phyloP scores from a whole-genome alignment of 2,888 invertebrate genomes.

The Thymelicus lineola region DNA sequence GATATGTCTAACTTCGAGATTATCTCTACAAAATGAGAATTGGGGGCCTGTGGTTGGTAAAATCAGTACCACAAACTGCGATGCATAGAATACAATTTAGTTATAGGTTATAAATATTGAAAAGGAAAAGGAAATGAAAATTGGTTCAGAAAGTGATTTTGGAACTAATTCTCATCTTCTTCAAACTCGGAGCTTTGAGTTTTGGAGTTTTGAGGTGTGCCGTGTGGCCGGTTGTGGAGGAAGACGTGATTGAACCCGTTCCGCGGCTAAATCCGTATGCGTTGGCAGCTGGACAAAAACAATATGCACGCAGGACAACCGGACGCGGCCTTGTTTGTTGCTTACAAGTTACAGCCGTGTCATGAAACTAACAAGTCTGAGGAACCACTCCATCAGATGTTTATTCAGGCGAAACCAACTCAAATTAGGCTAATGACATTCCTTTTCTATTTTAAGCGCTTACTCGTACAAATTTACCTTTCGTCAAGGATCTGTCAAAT shows the following conservation, averaged over 20 bases:
- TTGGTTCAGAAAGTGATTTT: not conserved
- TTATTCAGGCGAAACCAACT: not conserved
- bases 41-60: no score
- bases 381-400: not conserved
- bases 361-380: not conserved
- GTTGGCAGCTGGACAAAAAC: constrained; percentile 32
- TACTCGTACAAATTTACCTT: not conserved
- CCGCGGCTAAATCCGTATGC: constrained; percentile 31
- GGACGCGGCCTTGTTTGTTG: constrained; percentile 16
- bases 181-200: constrained; percentile 1
- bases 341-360: constrained; percentile 10
- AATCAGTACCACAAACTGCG: no score
- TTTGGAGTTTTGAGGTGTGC: constrained; percentile 25
- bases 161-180: not conserved
- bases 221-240: constrained; percentile 23
- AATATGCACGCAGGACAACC: constrained; percentile 15
- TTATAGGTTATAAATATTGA: not conserved
- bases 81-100: no score
- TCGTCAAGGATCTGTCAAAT: not conserved
- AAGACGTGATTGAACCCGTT: constrained; percentile 34
- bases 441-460: not conserved
- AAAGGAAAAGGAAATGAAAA: not conserved
- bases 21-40: no score
- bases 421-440: not conserved
- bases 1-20: no score